Base-by-base conservation (phyloP, 2,888 invertebrate genomes). In the Scrobipalpa costella region DNA sequence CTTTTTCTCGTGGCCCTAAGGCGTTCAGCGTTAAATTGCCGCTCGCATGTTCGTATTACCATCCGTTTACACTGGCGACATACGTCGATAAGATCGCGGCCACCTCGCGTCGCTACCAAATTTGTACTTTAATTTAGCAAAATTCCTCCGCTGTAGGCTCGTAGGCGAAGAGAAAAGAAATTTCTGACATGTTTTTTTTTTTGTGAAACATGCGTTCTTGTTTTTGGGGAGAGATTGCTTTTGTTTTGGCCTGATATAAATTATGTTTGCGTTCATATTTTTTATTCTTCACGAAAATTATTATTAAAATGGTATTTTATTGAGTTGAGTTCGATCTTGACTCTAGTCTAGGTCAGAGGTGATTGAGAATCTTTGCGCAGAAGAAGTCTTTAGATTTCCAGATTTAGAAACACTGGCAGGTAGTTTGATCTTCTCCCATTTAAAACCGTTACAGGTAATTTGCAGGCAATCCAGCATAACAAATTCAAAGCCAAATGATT, bases 21-120 rank as follows among this genome's bases (percentile, higher is more conserved):
- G n/a, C 17, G 34, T 62, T 63, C 58, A 50, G 49, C 63, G 59
- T 63, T 63, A 67, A 67, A 65, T 64, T 64, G 64, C 63, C 61
- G 62, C 55, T 60, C 63, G 44, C 62, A 59, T 62, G 52, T 62
- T 65, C 63, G 36, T 60, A 67, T 67, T 67, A 65, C 62, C 67
- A 65, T 63, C 59, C 63, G 67, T 67, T 67, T 65, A 64, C 64
- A 63, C 63, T 61, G 21, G 61, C 64, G 67, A 67, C 67, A 63
- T 60, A 34, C 57, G 62, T 58, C 61, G 67, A 67, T 67, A 67
- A 62, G 38, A 67, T 64, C 64, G 49, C 52, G 36, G 27, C 38
- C 58, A 50, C 50, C 50, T 50, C 9, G 21, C 13, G 50, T 13
- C 17, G 9, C 19, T 52, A 52, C 27, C 50, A 21, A 52, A 52